Conservation (phyloP, 2,113 vertebrate genomes). For the Chaetodon trifascialis region DNA sequence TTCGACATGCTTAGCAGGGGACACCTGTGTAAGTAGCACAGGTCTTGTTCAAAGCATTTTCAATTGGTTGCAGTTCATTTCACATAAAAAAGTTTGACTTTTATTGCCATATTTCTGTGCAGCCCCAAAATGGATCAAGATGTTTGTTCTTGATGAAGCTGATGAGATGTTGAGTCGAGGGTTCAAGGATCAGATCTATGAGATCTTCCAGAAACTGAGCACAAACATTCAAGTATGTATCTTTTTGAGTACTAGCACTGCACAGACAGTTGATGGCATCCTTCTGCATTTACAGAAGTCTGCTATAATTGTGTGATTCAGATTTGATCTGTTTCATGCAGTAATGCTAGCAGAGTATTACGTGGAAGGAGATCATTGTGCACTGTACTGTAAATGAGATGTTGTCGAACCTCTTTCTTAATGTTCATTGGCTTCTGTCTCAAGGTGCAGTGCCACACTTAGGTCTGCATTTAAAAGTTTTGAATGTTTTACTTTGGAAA, state of each 20-base stretch:
- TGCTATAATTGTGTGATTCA: constrained; percentile 81
- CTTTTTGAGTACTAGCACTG: neutral
- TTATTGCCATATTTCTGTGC: neutral
- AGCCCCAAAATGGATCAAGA: constrained; percentile 98
- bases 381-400: constrained; percentile 76
- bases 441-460: constrained; percentile 80
- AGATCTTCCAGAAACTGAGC: constrained; percentile 98
- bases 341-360: constrained; percentile 81
- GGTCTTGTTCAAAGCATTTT: neutral
- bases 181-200: constrained; percentile 99
- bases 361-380: constrained; percentile 76
- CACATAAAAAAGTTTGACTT: neutral
- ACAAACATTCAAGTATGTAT: constrained; percentile 95
- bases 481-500: too few species aligned
- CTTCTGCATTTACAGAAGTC: constrained; percentile 81
- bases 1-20: constrained; percentile 79
- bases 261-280: fast-evolving
- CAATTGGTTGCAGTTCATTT: neutral
- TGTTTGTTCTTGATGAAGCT: constrained; percentile 99
- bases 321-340: constrained; percentile 68
- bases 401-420: constrained; percentile 85
- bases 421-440: constrained; percentile 84
- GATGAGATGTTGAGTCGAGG: constrained; percentile 99
- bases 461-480: neutral
- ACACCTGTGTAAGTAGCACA: constrained; percentile 70